Conservation (phyloP, 2,888 invertebrate species). For the Oscheius onirici region DNA sequence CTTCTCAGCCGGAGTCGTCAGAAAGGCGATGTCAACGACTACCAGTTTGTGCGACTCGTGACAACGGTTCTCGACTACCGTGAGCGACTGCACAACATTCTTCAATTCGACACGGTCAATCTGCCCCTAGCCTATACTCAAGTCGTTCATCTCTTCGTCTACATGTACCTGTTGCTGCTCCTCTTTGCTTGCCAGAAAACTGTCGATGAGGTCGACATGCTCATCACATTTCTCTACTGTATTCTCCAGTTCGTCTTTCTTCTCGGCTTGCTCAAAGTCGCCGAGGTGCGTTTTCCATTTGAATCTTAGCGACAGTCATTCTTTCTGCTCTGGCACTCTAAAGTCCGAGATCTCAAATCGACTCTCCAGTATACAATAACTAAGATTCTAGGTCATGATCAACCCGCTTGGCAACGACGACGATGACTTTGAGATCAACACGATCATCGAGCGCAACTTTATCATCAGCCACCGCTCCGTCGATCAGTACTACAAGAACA, state of each 20-base stretch:
- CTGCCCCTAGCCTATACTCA: conserved; percentile 60
- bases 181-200: background rate
- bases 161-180: background rate
- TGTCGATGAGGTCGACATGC: no score
- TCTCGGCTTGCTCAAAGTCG: background rate
- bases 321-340: no score
- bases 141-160: conserved; percentile 4
- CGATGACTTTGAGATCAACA: conserved; percentile 60
- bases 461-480: background rate
- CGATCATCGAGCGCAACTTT: conserved; percentile 53
- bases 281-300: background rate
- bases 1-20: no score
- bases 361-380: no score
- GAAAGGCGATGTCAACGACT: no score
- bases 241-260: background rate
- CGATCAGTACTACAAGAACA: background rate
- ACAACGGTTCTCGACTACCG: conserved; percentile 47
- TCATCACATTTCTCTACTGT: no score
- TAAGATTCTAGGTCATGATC: conserved; percentile 55
- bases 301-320: no score
- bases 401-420: conserved; percentile 63
- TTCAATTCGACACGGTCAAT: conserved; percentile 55
- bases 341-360: no score
- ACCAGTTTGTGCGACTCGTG: no score
- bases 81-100: conserved; percentile 54